Base-by-base conservation (phyloP, 2,113 vertebrate species). In the Symphodus melops region DNA sequence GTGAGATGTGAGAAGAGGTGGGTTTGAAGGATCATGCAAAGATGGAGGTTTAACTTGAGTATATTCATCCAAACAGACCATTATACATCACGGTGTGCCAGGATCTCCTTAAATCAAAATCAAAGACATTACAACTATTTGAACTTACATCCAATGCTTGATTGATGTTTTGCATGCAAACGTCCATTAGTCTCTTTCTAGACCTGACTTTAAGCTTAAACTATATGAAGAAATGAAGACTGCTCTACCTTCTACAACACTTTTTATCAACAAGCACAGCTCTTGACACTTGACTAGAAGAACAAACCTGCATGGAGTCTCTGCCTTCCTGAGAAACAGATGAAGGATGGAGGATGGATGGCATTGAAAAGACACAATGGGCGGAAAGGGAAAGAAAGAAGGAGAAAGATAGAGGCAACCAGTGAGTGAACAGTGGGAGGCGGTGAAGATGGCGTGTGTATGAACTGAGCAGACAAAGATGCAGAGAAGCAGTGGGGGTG, bases 241-340 rank as follows among this genome's bases (percentile, higher is more conserved):
- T 7, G 25, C 52, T 56, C 54, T 60, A 6, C n/a, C 48, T 23
- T 59, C 8, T 4, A 46, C 69, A 36, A 46, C 23, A 9, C 23
- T 64, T 71, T 68, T 58, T 64, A 72, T 63, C 63, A 70, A 58
- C 66, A 83, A 88, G 68, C 77, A 77, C 77, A 79, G 71, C 88
- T 88, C 68, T 86, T 69, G 83, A 86, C 88, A 87, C 68, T 86
- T 69, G 83, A 86, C 83, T 68, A 66, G 76, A 55, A 78, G 83
- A 90, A 94, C 94, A 92, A 94, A 95, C 94, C 94, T 95, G 93
- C 91, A 86, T 56, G 90, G 77, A 83, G 68, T 89, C 68, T 93
- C 92, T 81, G 91, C 78, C 91, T 89, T 95, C 94, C 93, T 94
- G 92, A 86, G 88, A 92, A 92, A 89, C 82, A 88, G 77, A 84